Conservation (phyloP, 2,797 vertebrate species). For the Trematomus bernacchii region DNA sequence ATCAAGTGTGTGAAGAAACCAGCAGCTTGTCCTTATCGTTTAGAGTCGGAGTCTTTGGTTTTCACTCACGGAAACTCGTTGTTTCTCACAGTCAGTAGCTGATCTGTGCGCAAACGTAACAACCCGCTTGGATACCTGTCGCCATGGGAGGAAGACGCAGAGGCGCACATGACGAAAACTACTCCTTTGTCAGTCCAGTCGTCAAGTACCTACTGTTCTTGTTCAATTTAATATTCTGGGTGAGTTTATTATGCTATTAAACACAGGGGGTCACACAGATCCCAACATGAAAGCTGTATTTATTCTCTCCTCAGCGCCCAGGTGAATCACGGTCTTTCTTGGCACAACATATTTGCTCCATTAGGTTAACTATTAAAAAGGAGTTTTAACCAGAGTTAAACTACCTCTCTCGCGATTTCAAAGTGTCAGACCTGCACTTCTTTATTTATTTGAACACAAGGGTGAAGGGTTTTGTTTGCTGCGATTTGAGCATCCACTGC, state of each 20-base stretch:
- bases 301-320: background rate
- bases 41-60: background rate
- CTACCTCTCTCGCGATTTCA: background rate
- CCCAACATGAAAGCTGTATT: background rate
- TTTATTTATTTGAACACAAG: background rate
- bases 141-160: constrained; percentile 69
- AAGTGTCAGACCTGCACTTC: background rate
- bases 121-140: constrained; percentile 3
- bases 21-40: background rate
- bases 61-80: background rate
- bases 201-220: constrained; percentile 93
- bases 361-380: background rate
- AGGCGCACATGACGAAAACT: constrained; percentile 77
- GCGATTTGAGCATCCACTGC: background rate
- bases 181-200: constrained; percentile 87
- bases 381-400: background rate
- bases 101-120: constrained; percentile 13
- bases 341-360: background rate
- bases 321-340: constrained; percentile 22
- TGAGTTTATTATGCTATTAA: constrained; percentile 74
- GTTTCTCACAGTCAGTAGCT: accelerated
- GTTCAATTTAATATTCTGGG: constrained; percentile 94
- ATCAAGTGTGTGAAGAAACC: background rate
- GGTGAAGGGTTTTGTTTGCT: background rate
- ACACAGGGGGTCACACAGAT: no score